Evolutionary conservation across 1,140 invertebrate species (phyloP).

Genomic region (Eulimnadia texana): DNA sequence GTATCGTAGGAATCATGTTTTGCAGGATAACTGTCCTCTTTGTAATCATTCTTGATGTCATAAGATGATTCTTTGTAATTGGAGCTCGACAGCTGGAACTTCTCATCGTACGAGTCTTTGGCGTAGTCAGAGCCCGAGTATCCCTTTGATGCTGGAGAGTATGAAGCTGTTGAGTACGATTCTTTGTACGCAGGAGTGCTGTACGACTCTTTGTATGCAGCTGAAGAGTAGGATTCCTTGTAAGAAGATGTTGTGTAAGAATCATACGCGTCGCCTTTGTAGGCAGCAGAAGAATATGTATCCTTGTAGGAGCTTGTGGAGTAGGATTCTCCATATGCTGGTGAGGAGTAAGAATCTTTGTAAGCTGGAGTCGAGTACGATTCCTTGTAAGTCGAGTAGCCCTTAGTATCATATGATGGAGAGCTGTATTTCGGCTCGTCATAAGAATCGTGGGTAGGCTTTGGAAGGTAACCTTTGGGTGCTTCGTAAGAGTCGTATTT

Average conservation of each 20-base stretch:
- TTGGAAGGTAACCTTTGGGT: neutral
- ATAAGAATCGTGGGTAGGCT: slow-evolving; percentile 6
- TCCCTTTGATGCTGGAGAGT: neutral
- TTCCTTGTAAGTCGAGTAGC: neutral
- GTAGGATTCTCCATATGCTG: no score
- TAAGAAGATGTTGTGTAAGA: neutral
- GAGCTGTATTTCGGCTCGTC: neutral
- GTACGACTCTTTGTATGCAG: neutral
- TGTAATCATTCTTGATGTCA: neutral
- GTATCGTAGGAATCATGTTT: neutral
- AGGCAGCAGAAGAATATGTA: neutral
- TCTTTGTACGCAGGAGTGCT: neutral
- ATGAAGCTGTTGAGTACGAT: neutral
- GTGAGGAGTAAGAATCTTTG: neutral
- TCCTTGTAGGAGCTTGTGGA: neutral
- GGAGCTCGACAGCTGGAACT: slow-evolving; percentile 1
- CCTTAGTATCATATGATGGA: neutral
- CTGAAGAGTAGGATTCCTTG: neutral
- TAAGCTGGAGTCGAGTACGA: neutral
- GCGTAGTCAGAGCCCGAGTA: no score
- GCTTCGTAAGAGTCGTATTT: neutral
- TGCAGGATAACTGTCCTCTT: neutral
- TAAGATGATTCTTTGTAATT: slow-evolving; percentile 1
- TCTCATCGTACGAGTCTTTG: neutral
- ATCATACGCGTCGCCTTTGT: no score